phyloP scores from a whole-genome alignment of 92 coral and sea anemone genomes.

The Epizoanthus illoricatus region DNA sequence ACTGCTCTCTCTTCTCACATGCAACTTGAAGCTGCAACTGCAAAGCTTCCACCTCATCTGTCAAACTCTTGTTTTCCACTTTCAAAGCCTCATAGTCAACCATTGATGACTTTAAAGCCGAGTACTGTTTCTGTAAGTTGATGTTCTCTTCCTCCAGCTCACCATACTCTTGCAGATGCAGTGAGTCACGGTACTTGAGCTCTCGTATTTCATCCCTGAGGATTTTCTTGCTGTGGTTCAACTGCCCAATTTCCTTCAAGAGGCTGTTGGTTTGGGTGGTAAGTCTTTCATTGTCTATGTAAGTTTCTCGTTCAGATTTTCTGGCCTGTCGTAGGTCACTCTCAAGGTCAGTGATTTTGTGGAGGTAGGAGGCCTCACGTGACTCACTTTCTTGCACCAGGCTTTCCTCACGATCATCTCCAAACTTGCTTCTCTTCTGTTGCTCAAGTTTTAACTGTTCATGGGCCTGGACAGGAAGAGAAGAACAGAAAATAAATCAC shows the following conservation, averaged over 20 bases:
- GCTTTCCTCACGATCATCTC: slow-evolving; percentile 93
- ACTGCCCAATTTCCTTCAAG: slow-evolving; percentile 85
- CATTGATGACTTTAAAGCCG: slow-evolving; percentile 79
- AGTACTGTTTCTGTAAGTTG: slow-evolving; percentile 87
- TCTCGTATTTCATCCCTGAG: slow-evolving; percentile 85
- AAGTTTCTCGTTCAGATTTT: slow-evolving; percentile 81
- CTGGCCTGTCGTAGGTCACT: slow-evolving; percentile 83
- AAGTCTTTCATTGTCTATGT: slow-evolving; percentile 81
- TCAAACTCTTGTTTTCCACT: slow-evolving; percentile 92
- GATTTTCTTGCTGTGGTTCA: slow-evolving; percentile 72
- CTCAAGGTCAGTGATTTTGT: slow-evolving; percentile 91
- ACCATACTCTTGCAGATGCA: slow-evolving; percentile 81
- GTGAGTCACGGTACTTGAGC: slow-evolving; percentile 77
- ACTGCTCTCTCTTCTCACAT: slow-evolving; percentile 84
- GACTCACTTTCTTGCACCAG: slow-evolving; percentile 94
- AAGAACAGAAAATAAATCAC: too few relatives aligned
- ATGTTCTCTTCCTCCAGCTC: slow-evolving; percentile 97
- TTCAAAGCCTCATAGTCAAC: slow-evolving; percentile 97
- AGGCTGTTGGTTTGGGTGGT: slow-evolving; percentile 67
- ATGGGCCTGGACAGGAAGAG: slow-evolving; percentile 58
- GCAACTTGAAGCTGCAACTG: slow-evolving; percentile 93
- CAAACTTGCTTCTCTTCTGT: slow-evolving; percentile 90
- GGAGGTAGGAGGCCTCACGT: slow-evolving; percentile 88
- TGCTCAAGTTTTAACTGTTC: slow-evolving; percentile 96
- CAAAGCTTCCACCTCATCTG: slow-evolving; percentile 87